Conservation (phyloP, 23 tunicate genomes). For the Corella eumyota region DNA sequence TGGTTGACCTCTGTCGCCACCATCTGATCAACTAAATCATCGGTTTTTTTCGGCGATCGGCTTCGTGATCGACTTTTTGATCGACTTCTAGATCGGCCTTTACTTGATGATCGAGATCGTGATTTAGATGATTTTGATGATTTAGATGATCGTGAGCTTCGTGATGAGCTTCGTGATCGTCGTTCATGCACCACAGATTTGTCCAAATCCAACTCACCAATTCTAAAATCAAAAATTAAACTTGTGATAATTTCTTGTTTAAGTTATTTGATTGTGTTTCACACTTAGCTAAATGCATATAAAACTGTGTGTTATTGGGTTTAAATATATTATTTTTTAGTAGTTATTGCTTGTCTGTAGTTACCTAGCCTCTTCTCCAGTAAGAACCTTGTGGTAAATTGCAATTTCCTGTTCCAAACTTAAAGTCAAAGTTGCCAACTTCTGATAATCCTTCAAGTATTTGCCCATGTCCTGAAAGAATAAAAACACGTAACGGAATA, state of each 20-base stretch:
- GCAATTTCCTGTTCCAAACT: slow-evolving; percentile 82
- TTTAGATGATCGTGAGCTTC: background rate
- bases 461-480: slow-evolving; percentile 64
- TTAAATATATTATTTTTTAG: background rate
- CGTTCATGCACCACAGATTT: too few relatives aligned
- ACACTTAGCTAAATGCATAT: too few relatives aligned
- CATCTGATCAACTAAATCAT: slow-evolving; percentile 43
- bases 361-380: slow-evolving; percentile 50
- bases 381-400: slow-evolving; percentile 59
- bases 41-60: slow-evolving; percentile 21
- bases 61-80: slow-evolving; percentile 5
- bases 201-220: too few relatives aligned
- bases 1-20: slow-evolving; percentile 11
- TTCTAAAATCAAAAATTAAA: too few relatives aligned
- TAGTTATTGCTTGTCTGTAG: too few relatives aligned
- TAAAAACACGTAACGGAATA: too few relatives aligned
- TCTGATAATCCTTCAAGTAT: slow-evolving; percentile 69
- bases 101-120: slow-evolving; percentile 4
- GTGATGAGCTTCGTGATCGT: too few relatives aligned
- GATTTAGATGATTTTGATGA: slow-evolving; percentile 10
- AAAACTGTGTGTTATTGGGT: background rate
- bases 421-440: slow-evolving; percentile 35
- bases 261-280: too few relatives aligned
- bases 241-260: too few relatives aligned
- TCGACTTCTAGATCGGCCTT: too few relatives aligned